Evolutionary conservation across 1,140 invertebrate genomes (phyloP).

Genomic region (Anoplolepis gracilipes): DNA sequence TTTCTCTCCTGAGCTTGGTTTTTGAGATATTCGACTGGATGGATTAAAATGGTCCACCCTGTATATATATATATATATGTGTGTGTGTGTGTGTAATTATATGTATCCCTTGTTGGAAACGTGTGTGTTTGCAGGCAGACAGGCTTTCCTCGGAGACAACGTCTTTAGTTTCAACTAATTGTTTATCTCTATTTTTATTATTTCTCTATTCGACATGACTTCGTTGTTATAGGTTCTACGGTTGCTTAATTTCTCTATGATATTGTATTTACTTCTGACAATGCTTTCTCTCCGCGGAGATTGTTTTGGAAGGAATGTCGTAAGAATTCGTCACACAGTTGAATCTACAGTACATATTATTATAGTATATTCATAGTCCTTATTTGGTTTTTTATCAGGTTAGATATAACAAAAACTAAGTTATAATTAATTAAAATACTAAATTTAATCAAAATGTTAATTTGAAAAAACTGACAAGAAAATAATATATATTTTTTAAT

Average conservation of each 20-base stretch:
- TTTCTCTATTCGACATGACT: constrained; percentile 89
- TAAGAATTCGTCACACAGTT: constrained; percentile 86
- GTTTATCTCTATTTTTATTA: constrained; percentile 85
- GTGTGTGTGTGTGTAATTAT: too few relatives aligned
- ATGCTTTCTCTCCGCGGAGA: constrained; percentile 76
- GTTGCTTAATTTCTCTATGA: constrained; percentile 88
- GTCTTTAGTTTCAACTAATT: constrained; percentile 85
- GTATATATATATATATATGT: too few relatives aligned
- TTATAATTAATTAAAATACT: too few relatives aligned
- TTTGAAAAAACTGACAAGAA: neutral
- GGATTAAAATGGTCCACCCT: too few relatives aligned
- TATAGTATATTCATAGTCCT: constrained; percentile 97
- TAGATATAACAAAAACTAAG: neutral
- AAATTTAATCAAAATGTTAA: neutral
- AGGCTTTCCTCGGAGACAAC: constrained; percentile 87
- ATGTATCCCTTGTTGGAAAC: constrained; percentile 92
- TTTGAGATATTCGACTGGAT: too few relatives aligned
- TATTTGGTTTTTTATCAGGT: constrained; percentile 95
- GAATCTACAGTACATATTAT: constrained; percentile 78
- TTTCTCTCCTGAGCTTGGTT: too few relatives aligned
- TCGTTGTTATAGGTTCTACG: constrained; percentile 88
- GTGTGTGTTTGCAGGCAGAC: constrained; percentile 92
- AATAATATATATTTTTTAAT: neutral
- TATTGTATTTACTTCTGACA: constrained; percentile 87
- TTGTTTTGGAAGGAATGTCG: constrained; percentile 87